Evolutionary conservation across 2,113 vertebrate genomes (phyloP).

Genomic region (Callaeas wilsoni): DNA sequence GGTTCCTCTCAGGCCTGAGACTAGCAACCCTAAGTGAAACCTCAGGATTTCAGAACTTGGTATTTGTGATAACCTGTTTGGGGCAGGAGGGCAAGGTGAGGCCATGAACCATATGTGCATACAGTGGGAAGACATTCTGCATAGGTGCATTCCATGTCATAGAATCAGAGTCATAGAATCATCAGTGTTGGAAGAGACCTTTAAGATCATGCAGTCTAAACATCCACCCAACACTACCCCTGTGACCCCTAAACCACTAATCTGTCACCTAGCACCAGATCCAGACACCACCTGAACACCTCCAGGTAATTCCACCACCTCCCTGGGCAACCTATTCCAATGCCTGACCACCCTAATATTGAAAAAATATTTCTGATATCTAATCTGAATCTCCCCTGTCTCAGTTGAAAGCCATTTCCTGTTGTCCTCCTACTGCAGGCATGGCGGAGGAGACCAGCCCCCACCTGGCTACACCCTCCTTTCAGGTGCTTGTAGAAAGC

Average conservation of each 20-base stretch:
- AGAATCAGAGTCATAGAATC: background rate
- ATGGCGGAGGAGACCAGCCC: rapidly evolving
- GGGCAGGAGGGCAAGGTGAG: background rate
- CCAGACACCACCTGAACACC: background rate
- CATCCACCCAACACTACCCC: background rate
- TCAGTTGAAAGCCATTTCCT: background rate
- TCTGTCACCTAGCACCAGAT: background rate
- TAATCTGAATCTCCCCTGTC: background rate
- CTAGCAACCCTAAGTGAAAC: background rate
- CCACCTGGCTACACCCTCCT: no score
- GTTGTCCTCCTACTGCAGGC: background rate
- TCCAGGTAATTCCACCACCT: background rate
- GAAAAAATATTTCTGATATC: background rate
- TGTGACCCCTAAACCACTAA: background rate
- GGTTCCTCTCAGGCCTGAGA: background rate
- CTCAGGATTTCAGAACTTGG: background rate
- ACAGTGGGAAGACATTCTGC: background rate
- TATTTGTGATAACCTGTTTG: background rate
- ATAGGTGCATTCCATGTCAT: background rate
- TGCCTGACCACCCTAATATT: background rate
- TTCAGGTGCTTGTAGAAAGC: background rate
- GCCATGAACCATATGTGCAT: background rate
- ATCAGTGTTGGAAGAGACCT: background rate
- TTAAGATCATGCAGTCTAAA: background rate
- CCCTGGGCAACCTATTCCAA: background rate